Conservation (phyloP, 2,888 invertebrate genomes). For the Empis stercorea region DNA sequence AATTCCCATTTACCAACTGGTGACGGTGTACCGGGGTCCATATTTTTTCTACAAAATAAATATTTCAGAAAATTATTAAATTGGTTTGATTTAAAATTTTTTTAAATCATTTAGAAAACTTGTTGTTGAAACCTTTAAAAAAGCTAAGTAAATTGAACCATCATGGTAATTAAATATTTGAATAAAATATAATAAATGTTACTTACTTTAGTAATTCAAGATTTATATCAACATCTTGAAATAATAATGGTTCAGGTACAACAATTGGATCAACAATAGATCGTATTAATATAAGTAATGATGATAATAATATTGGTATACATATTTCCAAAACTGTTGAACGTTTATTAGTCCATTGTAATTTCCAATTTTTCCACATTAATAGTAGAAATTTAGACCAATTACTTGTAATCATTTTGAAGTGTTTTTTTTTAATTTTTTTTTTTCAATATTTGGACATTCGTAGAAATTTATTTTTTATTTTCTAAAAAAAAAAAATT, state of each 20-base stretch:
- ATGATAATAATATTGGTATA: conserved; percentile 51
- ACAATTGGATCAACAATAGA: conserved; percentile 44
- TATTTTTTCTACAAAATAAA: too few relatives aligned
- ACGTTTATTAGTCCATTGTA: conserved; percentile 58
- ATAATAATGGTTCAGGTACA: conserved; percentile 18
- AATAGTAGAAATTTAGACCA: conserved; percentile 53
- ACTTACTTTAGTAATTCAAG: conserved; percentile 12
- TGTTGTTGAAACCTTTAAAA: neutral
- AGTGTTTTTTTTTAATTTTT: too few relatives aligned
- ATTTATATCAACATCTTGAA: conserved; percentile 29
- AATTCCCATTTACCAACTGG: conserved; percentile 16
- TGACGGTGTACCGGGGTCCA: neutral
- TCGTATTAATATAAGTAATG: conserved; percentile 56
- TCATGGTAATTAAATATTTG: neutral
- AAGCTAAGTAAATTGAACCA: neutral
- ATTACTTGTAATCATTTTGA: conserved; percentile 13
- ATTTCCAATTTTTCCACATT: conserved; percentile 72
- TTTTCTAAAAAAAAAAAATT: too few relatives aligned
- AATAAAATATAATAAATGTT: neutral
- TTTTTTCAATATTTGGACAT: neutral
- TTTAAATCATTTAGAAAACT: too few relatives aligned
- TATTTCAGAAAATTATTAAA: too few relatives aligned
- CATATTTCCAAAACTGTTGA: conserved; percentile 56
- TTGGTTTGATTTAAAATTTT: too few relatives aligned
- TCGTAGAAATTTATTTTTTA: too few relatives aligned